Conservation (phyloP, 2,797 vertebrate genomes). For the Balearica regulorum region DNA sequence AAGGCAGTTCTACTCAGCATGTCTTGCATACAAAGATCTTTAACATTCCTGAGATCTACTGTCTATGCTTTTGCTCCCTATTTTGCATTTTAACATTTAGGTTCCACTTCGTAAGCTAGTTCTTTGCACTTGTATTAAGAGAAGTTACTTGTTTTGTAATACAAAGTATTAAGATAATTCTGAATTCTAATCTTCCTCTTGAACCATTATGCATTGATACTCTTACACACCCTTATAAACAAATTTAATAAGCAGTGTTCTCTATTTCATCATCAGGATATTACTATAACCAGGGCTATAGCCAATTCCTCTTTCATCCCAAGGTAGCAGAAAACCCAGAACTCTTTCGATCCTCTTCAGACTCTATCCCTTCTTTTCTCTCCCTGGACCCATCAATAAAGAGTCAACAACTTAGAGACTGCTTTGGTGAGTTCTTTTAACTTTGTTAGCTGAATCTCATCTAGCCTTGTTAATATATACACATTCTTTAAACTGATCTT, state of each 20-base stretch:
- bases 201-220: background rate
- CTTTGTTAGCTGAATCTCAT: background rate
- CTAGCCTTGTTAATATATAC: background rate
- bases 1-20: background rate
- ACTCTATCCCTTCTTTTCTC: background rate
- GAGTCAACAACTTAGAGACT: background rate
- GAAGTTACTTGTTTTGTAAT: background rate
- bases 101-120: background rate
- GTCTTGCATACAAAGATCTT: background rate
- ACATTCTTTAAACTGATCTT: background rate
- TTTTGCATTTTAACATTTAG: background rate
- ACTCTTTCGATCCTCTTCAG: background rate
- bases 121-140: background rate
- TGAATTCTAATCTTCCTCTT: background rate
- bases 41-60: background rate
- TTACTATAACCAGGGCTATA: background rate
- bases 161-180: background rate
- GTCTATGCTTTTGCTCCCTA: background rate
- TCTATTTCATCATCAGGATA: background rate
- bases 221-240: background rate
- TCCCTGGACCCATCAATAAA: background rate
- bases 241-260: background rate
- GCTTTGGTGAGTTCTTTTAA: background rate
- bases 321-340: background rate
- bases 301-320: background rate